Conservation (phyloP, 2,888 invertebrate species). For the Cantharis flavilabris region DNA sequence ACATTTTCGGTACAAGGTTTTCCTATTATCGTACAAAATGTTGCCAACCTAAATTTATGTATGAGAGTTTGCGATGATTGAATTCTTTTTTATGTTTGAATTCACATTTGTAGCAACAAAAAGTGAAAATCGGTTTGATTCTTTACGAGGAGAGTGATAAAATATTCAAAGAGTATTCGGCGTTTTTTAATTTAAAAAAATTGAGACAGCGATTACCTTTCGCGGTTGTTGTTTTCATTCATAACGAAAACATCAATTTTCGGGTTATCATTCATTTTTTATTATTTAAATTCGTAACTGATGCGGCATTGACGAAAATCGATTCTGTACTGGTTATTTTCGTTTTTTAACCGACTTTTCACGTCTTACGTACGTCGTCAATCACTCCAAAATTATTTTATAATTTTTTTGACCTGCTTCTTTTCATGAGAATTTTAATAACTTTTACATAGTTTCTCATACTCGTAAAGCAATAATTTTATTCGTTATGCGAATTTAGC, state of each 20-base stretch:
- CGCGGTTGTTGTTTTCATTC: neutral
- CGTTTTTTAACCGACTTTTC: neutral
- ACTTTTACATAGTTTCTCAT: no score
- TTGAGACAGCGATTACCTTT: neutral
- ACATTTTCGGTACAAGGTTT: neutral
- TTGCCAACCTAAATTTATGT: neutral
- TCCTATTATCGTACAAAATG: neutral
- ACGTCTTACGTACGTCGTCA: neutral
- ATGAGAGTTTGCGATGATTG: neutral
- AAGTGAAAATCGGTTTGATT: neutral
- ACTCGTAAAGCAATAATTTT: no score
- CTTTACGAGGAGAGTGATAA: neutral
- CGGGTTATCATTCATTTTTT: neutral
- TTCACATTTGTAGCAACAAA: conserved; percentile 2
- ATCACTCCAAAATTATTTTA: neutral
- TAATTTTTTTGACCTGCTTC: neutral
- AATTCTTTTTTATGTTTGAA: conserved; percentile 1
- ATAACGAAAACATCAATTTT: neutral
- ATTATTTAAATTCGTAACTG: neutral
- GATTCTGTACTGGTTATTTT: neutral
- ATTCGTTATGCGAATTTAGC: no score
- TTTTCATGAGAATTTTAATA: no score
- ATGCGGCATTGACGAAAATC: neutral
- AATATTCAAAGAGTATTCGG: neutral
- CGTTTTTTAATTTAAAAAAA: neutral